Evolutionary conservation across 2,888 invertebrate species (phyloP), one percentile per base, ranked within the genome.

Genomic region (Branchipolynoe longqiensis): DNA sequence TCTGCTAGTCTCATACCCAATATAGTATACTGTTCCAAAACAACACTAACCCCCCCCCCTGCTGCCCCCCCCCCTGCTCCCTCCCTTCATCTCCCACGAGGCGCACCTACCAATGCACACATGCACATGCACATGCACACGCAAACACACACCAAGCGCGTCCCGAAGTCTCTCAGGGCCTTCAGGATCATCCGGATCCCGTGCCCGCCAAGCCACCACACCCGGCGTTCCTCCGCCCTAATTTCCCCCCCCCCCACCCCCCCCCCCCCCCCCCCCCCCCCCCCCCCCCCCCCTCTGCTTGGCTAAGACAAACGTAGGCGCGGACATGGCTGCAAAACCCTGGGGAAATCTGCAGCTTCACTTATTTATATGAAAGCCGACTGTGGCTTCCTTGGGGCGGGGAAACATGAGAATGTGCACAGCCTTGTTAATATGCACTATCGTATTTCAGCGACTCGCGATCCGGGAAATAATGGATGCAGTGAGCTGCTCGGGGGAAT

Each of bases 401-500:
- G 36, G 8, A 33, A 25, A 69, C 69, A n/a, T 6, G 69, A 33
- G 69, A 1, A 33, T 38, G n/a, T 8, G 36, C 69, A 69, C 69
- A 0, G n/a, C 33, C n/a, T n/a, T n/a, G 36, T 36, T 69, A 69
- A 69, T 69, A 33, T 18, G 12, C 36, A 12, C 36, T 14, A 33
- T 33, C 3, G 36, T 18, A 36, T 69, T 69, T 33, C 36, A 12
- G n/a, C 12, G 36, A 22, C 69, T 69, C 69, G 38, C 38, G 38
- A 69, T 36, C 25, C 36, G 69, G 36, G 12, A 69, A 69, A 69
- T 69, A 69, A 69, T 69, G 33, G 36, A 69, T 69, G 69, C 33
- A 69, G 6, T 69, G 69, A 69, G 69, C 38, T 69, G n/a, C n/a
- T n/a, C n/a, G n/a, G n/a, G n/a, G n/a, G n/a, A n/a, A n/a, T n/a